Evolutionary conservation across 2,797 vertebrate species (phyloP).

Genomic region (Muscicapa striata): DNA sequence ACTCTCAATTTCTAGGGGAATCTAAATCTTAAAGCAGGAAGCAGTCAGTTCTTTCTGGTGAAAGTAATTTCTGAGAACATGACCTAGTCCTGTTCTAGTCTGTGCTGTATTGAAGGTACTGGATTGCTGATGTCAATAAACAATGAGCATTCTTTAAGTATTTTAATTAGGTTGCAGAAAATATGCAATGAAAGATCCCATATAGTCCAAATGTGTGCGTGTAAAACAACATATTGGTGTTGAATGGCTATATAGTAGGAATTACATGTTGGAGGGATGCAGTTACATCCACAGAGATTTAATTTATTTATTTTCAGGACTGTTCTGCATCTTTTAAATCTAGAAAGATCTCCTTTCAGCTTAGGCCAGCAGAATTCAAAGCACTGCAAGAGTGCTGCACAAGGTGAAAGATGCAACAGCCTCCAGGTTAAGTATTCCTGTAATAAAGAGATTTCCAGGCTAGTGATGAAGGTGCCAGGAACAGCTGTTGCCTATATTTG

Average conservation of each 20-base stretch:
- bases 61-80: neutral
- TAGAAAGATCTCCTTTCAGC: neutral
- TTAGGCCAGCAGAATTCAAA: neutral
- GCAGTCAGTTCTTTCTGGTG: neutral
- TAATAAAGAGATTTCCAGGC: neutral
- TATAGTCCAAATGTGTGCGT: neutral
- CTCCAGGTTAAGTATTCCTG: neutral
- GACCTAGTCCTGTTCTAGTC: neutral
- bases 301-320: neutral
- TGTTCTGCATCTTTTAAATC: neutral
- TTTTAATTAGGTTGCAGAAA: neutral
- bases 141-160: accelerated
- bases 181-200: neutral
- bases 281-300: neutral
- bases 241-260: neutral
- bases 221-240: neutral
- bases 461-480: neutral
- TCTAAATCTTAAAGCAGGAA: neutral
- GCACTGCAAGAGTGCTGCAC: neutral
- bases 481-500: neutral
- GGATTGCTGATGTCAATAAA: neutral
- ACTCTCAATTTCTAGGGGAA: neutral
- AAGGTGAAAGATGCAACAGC: neutral
- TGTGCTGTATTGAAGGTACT: neutral
- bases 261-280: neutral